Base-by-base conservation (phyloP, 2,888 invertebrate species). In the Xestoiulus laeticollis region DNA sequence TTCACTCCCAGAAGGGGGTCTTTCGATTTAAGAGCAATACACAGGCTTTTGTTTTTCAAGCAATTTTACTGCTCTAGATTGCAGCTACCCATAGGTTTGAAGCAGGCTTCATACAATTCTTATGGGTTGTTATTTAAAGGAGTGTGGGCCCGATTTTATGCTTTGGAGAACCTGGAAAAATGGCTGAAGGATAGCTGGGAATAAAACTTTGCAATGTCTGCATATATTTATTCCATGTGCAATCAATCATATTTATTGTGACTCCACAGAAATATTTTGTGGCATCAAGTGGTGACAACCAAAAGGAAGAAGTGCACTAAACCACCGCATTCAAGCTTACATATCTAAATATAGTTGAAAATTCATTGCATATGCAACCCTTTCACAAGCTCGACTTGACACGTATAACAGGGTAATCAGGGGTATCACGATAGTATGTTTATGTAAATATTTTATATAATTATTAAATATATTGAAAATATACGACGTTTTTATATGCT, bases 1-100 rank as follows among this genome's bases (percentile, higher is more conserved):
- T 78, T 78, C 78, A 78, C 30, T 78, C 78, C 78, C 78, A 78
- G 78, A 14, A 78, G 78, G 26, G 10, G 78, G 78, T 78, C 78
- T 78, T 78, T 78, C 78, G 78, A 78, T 78, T 78, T 78, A 78
- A 78, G 30, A 78, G 78, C 78, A 30, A 30, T 78, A 26, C 30
- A 30, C 78, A 30, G 30, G 78, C 78, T 78, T 78, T 78, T 78
- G 78, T 78, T 78, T 78, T 78, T 22, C 78, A 12, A 30, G 30
- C 78, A 78, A 78, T 78, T 78, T 78, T 78, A 30, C 78, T 78
- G 78, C 78, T 78, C 78, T 30, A 14, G 30, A 78, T 78, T 26
- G 10, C 26, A 30, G 78, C 1, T 78, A 78, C 30, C 78, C 78
- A 26, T 78, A 8, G 78, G 26, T 78, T 78, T 78, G 16, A 48